A percentile compares a stretch with the other conserved stretches of the same genome.
phyloP scores from a whole-genome alignment of 2,113 vertebrate genomes.

The Cygnus atratus region DNA sequence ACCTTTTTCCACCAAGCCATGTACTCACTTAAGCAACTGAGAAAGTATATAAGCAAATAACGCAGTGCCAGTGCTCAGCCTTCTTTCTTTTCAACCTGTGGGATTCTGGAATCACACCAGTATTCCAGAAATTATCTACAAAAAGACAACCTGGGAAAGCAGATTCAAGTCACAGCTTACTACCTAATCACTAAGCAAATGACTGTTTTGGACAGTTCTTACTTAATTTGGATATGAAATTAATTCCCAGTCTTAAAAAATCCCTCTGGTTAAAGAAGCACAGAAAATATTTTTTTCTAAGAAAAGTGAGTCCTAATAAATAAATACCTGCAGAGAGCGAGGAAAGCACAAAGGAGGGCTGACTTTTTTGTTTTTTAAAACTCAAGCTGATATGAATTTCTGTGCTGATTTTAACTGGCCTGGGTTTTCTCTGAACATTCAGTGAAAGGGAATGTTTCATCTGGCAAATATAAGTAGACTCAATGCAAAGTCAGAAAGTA shows the following conservation, averaged over 20 bases:
- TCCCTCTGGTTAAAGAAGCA: not conserved
- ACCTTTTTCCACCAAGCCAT: not conserved
- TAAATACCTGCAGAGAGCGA: not conserved
- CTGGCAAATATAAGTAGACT: not conserved
- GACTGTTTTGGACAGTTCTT: not conserved
- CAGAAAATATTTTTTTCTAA: not conserved
- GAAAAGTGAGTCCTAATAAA: not conserved
- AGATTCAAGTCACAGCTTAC: not conserved
- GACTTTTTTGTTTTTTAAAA: not conserved
- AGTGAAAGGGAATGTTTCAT: not conserved
- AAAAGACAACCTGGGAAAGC: not conserved
- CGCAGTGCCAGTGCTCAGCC: not conserved
- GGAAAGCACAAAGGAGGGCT: not conserved
- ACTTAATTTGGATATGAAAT: not conserved
- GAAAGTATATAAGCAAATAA: not conserved
- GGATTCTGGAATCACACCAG: not conserved
- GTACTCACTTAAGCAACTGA: not conserved
- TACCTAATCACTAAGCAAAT: not conserved
- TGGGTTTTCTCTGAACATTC: not conserved
- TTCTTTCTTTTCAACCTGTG: not conserved
- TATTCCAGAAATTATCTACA: not conserved
- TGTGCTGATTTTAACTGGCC: not conserved
- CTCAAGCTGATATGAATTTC: not conserved
- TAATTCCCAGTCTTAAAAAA: not conserved
- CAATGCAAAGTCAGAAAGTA: not conserved